A percentile compares a stretch with the other conserved stretches of the same genome.
Evolutionary conservation across 1,140 invertebrate species (phyloP).

Genomic region (Brachionus rubens): DNA sequence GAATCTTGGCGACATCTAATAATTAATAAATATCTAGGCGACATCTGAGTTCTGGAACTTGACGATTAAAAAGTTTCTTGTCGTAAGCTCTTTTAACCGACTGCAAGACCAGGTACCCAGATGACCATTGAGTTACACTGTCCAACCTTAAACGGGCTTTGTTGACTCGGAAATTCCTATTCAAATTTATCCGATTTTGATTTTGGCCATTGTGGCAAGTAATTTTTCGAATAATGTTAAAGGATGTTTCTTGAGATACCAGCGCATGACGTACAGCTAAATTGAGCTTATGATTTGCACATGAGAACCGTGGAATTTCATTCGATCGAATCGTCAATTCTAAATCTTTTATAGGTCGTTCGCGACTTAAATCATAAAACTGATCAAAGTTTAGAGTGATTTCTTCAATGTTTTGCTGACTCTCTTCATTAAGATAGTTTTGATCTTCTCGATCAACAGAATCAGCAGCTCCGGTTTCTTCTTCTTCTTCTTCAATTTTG

Average conservation of each 20-base stretch:
- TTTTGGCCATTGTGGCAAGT: background rate
- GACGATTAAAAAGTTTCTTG: background rate
- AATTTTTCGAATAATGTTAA: background rate
- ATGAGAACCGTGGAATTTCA: too few species aligned
- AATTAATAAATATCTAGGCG: too few species aligned
- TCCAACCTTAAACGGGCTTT: conserved; percentile 18
- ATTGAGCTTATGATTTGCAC: too few species aligned
- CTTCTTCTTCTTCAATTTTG: background rate
- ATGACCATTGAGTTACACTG: conserved; percentile 17
- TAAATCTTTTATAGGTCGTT: too few species aligned
- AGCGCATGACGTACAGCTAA: background rate
- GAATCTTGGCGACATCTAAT: too few species aligned
- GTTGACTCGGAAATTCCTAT: conserved; percentile 15
- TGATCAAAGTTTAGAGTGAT: too few species aligned
- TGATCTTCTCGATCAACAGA: too few species aligned
- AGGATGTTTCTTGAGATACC: background rate
- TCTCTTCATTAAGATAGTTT: too few species aligned
- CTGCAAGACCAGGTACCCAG: background rate
- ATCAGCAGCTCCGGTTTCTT: too few species aligned
- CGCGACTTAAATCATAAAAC: too few species aligned
- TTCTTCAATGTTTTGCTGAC: too few species aligned
- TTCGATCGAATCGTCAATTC: too few species aligned
- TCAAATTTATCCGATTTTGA: conserved; percentile 3
- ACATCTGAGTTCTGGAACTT: background rate
- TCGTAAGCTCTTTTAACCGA: background rate